phyloP scores from a whole-genome alignment of 2,888 invertebrate species.

The Patella caerulea region DNA sequence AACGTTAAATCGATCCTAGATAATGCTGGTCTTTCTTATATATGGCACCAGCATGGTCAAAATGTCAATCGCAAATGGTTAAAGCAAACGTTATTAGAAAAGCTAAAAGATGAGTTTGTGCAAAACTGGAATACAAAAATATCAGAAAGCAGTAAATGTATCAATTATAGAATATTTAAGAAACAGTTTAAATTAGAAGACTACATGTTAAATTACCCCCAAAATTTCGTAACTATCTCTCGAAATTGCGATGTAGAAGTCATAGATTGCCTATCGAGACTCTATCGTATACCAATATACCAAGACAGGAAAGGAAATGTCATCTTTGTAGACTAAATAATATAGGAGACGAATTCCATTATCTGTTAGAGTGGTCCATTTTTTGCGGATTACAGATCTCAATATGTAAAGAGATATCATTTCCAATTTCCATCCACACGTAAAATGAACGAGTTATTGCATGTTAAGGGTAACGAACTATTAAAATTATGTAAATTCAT shows the following conservation, averaged over 20 bases:
- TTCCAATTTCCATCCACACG: no score
- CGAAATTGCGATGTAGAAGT: not conserved
- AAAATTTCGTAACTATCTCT: not conserved
- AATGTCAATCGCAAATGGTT: not conserved
- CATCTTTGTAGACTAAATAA: not conserved
- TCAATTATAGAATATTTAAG: constrained; percentile 4
- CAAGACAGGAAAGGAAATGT: not conserved
- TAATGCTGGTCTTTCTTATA: not conserved
- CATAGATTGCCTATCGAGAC: not conserved
- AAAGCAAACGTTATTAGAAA: not conserved
- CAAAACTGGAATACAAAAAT: not conserved
- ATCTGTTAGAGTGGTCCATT: not conserved
- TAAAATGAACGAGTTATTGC: not conserved
- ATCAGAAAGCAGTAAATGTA: not conserved
- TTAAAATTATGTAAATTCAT: not conserved
- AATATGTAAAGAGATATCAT: not conserved
- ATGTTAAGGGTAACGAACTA: not conserved
- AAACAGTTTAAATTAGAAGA: not conserved
- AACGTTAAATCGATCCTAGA: not conserved
- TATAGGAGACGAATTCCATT: not conserved
- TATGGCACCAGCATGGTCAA: not conserved
- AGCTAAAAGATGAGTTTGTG: not conserved
- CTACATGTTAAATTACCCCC: not conserved
- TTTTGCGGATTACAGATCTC: not conserved
- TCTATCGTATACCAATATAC: not conserved